Evolutionary conservation across 2,797 vertebrate genomes (phyloP).

Genomic region (Gymnoscopelus microlampas): DNA sequence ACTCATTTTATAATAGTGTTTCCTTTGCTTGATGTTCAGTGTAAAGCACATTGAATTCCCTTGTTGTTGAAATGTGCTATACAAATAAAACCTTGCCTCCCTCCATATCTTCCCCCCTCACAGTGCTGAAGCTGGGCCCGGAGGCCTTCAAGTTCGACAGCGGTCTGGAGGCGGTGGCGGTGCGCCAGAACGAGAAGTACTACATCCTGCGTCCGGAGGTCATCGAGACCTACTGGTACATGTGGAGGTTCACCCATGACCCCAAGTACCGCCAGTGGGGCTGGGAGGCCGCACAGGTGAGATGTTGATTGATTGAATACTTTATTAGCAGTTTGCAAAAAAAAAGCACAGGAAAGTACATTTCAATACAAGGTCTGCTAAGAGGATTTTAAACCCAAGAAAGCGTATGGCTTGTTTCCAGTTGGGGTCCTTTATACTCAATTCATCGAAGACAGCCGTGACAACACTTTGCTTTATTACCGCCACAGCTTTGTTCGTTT

Average conservation of each 20-base stretch:
- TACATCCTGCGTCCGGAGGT: slow-evolving; percentile 98
- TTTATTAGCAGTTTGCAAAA: no score
- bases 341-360: no score
- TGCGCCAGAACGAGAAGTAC: slow-evolving; percentile 97
- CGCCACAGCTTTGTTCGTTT: no score
- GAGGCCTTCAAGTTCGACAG: slow-evolving; percentile 98
- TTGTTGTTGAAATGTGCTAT: neutral
- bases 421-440: no score
- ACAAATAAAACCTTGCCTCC: no score
- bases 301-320: neutral
- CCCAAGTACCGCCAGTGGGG: slow-evolving; percentile 98
- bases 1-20: neutral
- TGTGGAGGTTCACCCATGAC: slow-evolving; percentile 98
- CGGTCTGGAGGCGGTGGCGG: slow-evolving; percentile 93
- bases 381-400: no score
- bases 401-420: no score
- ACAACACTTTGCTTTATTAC: no score
- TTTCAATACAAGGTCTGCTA: no score
- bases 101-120: neutral
- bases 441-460: no score
- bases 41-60: no score
- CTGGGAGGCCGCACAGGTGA: slow-evolving; percentile 96
- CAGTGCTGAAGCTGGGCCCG: slow-evolving; percentile 95
- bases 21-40: no score
- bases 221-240: slow-evolving; percentile 99